Evolutionary conservation across 2,888 invertebrate genomes (phyloP).

Genomic region (Sturmia bella): DNA sequence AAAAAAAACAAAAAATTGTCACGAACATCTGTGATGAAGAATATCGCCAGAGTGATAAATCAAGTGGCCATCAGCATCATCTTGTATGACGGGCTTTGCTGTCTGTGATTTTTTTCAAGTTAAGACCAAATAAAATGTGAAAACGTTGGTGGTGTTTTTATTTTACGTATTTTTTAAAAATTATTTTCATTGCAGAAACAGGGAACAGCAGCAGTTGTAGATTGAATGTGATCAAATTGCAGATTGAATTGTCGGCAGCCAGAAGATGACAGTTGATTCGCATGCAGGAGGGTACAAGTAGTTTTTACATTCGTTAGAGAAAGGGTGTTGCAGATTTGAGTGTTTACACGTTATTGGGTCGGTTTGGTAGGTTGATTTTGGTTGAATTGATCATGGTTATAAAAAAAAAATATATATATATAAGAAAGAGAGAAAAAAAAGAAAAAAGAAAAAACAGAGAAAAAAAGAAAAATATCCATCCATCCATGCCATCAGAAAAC

Average conservation of each 20-base stretch:
- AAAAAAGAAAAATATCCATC: slow-evolving; percentile 63
- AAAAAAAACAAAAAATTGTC: slow-evolving; percentile 85
- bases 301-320: slow-evolving; percentile 51
- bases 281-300: slow-evolving; percentile 10
- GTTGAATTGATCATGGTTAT: slow-evolving; percentile 67
- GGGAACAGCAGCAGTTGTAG: slow-evolving; percentile 64
- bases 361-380: slow-evolving; percentile 60
- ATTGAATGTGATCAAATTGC: slow-evolving; percentile 70
- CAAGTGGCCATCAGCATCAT: slow-evolving; percentile 99
- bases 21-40: slow-evolving; percentile 99
- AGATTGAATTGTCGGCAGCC: slow-evolving; percentile 68
- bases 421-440: slow-evolving; percentile 73
- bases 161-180: slow-evolving; percentile 57
- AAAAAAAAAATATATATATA: slow-evolving; percentile 59
- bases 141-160: slow-evolving; percentile 67
- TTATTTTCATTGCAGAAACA: slow-evolving; percentile 59
- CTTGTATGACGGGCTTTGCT: slow-evolving; percentile 93
- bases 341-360: slow-evolving; percentile 51
- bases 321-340: slow-evolving; percentile 62
- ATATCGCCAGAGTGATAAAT: slow-evolving; percentile 99
- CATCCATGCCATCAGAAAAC: slow-evolving; percentile 54
- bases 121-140: slow-evolving; percentile 47
- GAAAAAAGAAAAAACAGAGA: slow-evolving; percentile 71
- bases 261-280: slow-evolving; percentile 41
- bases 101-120: slow-evolving; percentile 76